These are phyloP conservation scores for Sinopyrophorus schimmeli DNA, from an alignment of 2,888 invertebrate species.

Conservation along the genomic window DNA sequence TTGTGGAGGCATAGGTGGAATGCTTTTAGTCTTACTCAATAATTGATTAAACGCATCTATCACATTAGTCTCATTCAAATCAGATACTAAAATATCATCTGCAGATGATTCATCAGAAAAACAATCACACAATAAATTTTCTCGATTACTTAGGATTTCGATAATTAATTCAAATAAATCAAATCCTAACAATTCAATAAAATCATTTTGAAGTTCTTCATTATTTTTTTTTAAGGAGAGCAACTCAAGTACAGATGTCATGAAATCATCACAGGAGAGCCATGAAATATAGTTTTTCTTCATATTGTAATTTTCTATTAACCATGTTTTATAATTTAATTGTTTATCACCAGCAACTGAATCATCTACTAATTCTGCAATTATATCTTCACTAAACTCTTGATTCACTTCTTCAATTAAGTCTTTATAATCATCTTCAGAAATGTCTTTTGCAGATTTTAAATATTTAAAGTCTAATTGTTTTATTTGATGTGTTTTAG, in stretches of 20 bases:
- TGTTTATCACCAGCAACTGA: slow-evolving; percentile 3
- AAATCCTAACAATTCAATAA: slow-evolving; percentile 89
- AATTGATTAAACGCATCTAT: no score
- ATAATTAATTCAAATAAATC: slow-evolving; percentile 59
- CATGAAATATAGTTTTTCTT: slow-evolving; percentile 41
- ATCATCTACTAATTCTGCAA: slow-evolving; percentile 11
- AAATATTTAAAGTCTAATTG: background rate
- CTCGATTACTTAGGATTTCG: slow-evolving; percentile 48
- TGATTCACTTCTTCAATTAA: background rate
- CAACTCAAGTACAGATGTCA: slow-evolving; percentile 62
- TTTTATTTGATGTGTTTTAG: background rate
- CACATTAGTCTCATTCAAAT: no score
- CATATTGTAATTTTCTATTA: slow-evolving; percentile 23
- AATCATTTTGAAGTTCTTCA: slow-evolving; percentile 73
- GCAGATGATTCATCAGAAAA: no score
- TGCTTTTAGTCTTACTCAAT: background rate
- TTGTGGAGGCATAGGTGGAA: background rate
- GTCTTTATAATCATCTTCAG: background rate
- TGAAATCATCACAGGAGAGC: slow-evolving; percentile 63
- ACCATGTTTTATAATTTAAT: slow-evolving; percentile 17
- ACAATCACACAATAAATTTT: no score
- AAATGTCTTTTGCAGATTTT: background rate
- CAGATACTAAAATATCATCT: no score
- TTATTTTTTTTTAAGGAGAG: slow-evolving; percentile 56
- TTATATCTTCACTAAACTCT: no score